phyloP scores from a whole-genome alignment of 1,140 invertebrate genomes.

The Bombus terrestris region DNA sequence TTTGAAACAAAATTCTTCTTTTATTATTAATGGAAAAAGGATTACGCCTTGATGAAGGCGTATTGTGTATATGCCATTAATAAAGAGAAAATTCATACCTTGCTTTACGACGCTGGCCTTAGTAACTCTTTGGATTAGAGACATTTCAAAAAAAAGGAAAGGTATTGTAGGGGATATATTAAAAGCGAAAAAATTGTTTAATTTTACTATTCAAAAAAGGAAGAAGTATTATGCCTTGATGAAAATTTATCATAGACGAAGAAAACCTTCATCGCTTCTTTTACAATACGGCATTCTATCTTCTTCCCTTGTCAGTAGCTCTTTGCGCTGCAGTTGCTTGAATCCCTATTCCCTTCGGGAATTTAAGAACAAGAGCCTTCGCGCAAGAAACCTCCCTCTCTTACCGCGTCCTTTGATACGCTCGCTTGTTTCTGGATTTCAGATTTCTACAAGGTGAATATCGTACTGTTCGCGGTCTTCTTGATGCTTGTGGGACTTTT shows the following conservation, averaged over 20 bases:
- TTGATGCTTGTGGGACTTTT: background rate
- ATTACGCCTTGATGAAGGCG: background rate
- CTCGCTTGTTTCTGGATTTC: background rate
- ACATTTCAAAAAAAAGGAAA: too few species aligned
- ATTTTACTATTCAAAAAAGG: background rate
- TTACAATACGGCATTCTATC: background rate
- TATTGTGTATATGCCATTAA: too few species aligned
- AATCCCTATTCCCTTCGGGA: background rate
- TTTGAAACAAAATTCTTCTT: too few species aligned
- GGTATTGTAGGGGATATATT: background rate
- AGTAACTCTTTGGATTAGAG: too few species aligned
- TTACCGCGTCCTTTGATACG: background rate
- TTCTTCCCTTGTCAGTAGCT: too few species aligned
- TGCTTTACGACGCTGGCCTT: too few species aligned
- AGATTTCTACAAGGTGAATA: background rate
- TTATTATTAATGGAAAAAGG: too few species aligned
- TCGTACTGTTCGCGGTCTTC: background rate
- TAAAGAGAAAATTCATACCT: too few species aligned
- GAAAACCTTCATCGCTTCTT: background rate
- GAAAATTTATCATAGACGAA: background rate
- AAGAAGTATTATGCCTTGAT: background rate
- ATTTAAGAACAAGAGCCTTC: background rate
- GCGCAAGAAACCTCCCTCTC: background rate
- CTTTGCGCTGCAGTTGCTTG: background rate
- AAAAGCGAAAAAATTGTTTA: background rate